Evolutionary conservation across 1,140 invertebrate genomes (phyloP), one percentile per base, ranked within the genome.

Genomic region (Drosophila lacertosa): DNA sequence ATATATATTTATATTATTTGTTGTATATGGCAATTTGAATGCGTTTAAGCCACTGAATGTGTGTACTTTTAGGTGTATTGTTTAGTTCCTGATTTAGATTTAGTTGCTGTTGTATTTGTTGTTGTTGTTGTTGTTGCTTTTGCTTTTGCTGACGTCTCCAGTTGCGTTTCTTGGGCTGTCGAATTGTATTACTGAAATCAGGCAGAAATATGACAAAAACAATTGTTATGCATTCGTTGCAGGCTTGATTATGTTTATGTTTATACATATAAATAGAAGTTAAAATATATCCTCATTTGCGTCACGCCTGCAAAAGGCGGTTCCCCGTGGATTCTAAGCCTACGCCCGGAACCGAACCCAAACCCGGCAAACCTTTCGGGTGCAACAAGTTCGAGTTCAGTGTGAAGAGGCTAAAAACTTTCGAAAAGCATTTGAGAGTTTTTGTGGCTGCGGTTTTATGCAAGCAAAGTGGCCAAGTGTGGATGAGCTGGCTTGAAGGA

Each of bases 101-200:
- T 24, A 18, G 26, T 33, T 51, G 18, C 15, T 58, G 45, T 58
- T 13, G 26, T 32, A 33, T 13, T 3, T 5, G 3, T 1, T 0
- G 24, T 2, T 26, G 4, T 26, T 26, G 4, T 26, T 26, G 4
- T 26, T 24, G 11, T 72, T 77, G 57, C 59, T 75, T 57, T 50
- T 42, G 32, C 13, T 74, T 67, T 74, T 63, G 77, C 47, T 29
- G 48, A 47, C 29, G 51, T 54, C 20, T 6, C 67, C 48, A 72
- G 59, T 20, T 37, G 53, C 10, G 39, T 64, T 54, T 18, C 15
- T 13, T 40, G 6, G 16, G 45, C 18, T 42, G 40, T 29, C 29
- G 37, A 32, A 32, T 73, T 68, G 74, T 68, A 42, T 64, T 79
- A 75, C 80, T 83, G 80, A 3, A 86, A 86, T 15, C 10, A 53